Percentiles rank a stretch among this genome's conserved stretches.
These are phyloP conservation scores for Argyra leucocephala DNA, from an alignment of 2,888 invertebrate genomes.

Conservation along the genomic window DNA sequence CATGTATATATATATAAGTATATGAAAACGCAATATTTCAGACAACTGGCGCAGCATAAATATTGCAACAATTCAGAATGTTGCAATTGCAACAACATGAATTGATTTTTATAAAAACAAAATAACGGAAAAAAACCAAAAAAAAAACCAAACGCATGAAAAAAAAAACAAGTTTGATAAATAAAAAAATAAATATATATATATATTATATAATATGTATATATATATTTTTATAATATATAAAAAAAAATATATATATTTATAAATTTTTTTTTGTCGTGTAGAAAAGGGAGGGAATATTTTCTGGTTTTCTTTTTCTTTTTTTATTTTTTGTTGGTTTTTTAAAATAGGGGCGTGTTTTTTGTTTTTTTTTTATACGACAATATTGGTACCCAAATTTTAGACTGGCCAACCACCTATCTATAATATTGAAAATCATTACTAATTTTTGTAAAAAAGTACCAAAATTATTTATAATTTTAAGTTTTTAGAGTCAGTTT, in stretches of 20 bases:
- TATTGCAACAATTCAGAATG: conserved; percentile 2
- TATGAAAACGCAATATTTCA: background rate
- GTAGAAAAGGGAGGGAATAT: background rate
- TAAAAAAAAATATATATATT: background rate
- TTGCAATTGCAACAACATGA: background rate
- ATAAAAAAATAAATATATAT: too few species aligned
- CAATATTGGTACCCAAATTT: background rate
- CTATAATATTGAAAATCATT: too few species aligned
- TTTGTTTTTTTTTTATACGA: background rate
- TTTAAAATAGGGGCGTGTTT: background rate
- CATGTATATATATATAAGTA: too few species aligned
- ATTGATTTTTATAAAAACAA: background rate
- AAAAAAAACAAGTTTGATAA: background rate
- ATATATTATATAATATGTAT: too few species aligned
- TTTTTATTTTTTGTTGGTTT: background rate
- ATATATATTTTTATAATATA: background rate
- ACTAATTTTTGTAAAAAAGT: too few species aligned
- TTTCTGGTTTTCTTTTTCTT: background rate
- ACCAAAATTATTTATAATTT: too few species aligned
- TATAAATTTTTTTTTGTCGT: background rate
- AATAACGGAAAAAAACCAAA: background rate
- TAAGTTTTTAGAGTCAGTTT: too few species aligned
- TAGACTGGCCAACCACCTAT: background rate
- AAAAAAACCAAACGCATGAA: background rate
- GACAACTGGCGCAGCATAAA: conserved; percentile 3